These are phyloP conservation scores for Gasterosteus aculeatus DNA, from an alignment of 2,113 vertebrate genomes.

Conservation along the genomic window DNA sequence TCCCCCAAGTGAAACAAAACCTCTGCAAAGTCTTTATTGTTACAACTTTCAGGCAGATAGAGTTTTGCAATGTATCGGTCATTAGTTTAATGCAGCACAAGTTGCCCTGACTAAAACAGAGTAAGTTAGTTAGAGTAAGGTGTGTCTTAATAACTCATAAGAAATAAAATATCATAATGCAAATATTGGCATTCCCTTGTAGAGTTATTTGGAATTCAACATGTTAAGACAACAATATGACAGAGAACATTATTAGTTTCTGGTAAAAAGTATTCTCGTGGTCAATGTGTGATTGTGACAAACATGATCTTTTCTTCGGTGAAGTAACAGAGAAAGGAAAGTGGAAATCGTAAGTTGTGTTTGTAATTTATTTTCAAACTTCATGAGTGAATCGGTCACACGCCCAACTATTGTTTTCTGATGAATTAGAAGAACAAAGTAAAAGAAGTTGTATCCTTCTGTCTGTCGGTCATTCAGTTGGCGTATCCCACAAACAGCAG, in stretches of 20 bases:
- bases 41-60: no score
- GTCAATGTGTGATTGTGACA: not conserved
- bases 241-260: not conserved
- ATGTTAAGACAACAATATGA: not conserved
- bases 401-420: no score
- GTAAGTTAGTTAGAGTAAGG: no score
- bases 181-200: not conserved
- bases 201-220: not conserved
- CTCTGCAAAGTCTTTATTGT: no score
- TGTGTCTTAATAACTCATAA: not conserved
- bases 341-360: not conserved
- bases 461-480: conserved; percentile 48
- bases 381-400: no score
- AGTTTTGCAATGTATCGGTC: no score
- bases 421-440: not conserved
- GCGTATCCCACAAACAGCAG: conserved; percentile 44
- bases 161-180: no score
- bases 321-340: not conserved
- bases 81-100: no score
- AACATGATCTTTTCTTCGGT: not conserved
- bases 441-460: not conserved
- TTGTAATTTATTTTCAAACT: not conserved
- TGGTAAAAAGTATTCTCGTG: not conserved
- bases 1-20: no score
- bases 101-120: no score